These are phyloP conservation scores for Solea solea DNA, from an alignment of 2,113 vertebrate genomes.

Conservation along the genomic window DNA sequence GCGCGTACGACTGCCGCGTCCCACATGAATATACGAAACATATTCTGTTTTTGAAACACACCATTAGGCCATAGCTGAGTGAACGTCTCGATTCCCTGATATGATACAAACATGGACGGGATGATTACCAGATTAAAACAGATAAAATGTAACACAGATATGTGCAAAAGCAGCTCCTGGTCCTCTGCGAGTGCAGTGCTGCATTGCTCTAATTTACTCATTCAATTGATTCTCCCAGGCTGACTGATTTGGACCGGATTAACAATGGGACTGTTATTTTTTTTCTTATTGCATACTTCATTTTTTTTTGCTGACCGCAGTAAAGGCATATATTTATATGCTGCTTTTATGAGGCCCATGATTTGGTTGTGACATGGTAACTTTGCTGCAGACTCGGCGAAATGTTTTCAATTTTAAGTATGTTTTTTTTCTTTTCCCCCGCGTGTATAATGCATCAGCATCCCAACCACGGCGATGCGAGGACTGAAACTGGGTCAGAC, in stretches of 20 bases:
- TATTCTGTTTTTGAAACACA: too few species aligned
- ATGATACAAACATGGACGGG: too few species aligned
- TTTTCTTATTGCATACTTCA: constrained; percentile 30
- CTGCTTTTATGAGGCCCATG: constrained; percentile 1
- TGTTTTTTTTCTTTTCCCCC: not conserved
- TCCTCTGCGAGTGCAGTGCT: constrained; percentile 8
- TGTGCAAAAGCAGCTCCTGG: constrained; percentile 24
- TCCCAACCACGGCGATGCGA: constrained; percentile 30
- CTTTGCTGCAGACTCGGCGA: constrained; percentile 4
- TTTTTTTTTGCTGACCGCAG: constrained; percentile 35
- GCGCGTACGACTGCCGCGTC: too few species aligned
- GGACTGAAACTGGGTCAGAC: constrained; percentile 73
- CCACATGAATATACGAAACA: too few species aligned
- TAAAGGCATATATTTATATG: constrained; percentile 4
- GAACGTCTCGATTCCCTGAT: too few species aligned
- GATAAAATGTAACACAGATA: constrained; percentile 37
- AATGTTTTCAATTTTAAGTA: constrained; percentile 19
- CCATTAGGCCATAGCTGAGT: too few species aligned
- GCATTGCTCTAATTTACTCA: constrained; percentile 59
- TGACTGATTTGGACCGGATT: constrained; percentile 60
- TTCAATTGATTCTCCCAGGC: constrained; percentile 56
- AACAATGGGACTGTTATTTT: constrained; percentile 36
- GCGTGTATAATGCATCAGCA: constrained; percentile 35
- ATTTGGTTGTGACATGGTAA: not conserved
- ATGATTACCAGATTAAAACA: too few species aligned